Evolutionary conservation across 2,888 invertebrate genomes (phyloP).

Genomic region (Cheilosia variabilis): DNA sequence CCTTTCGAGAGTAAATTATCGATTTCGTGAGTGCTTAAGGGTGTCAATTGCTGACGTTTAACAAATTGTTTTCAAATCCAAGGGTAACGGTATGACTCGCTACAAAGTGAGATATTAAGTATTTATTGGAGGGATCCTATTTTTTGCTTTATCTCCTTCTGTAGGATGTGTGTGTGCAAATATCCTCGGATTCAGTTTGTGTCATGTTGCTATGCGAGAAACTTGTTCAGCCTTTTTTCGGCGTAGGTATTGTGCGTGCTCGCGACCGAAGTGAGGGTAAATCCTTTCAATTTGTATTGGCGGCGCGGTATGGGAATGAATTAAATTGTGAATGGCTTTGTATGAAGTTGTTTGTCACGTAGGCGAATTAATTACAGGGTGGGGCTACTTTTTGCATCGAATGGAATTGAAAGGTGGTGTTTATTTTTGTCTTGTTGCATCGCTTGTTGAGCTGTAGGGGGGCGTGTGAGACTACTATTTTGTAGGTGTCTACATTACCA

Average conservation of each 20-base stretch:
- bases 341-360: constrained; percentile 28
- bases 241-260: background rate
- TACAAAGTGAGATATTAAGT: constrained; percentile 71
- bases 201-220: constrained; percentile 24
- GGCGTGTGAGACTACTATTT: no score
- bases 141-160: constrained; percentile 22
- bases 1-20: constrained; percentile 60
- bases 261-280: background rate
- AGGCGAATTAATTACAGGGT: constrained; percentile 25
- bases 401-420: background rate
- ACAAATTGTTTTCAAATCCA: constrained; percentile 65
- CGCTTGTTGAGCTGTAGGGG: background rate
- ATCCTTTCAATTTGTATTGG: constrained; percentile 3
- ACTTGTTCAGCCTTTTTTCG: constrained; percentile 8
- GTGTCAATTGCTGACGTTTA: constrained; percentile 66
- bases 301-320: constrained; percentile 21
- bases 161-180: constrained; percentile 5
- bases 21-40: constrained; percentile 70
- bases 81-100: background rate
- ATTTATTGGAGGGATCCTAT: constrained; percentile 58
- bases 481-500: no score
- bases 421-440: background rate
- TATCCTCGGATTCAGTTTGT: constrained; percentile 12
- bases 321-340: constrained; percentile 2
- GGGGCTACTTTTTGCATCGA: background rate